Percentiles rank a stretch among this genome's conserved stretches.
These are phyloP conservation scores for Delphinus delphis DNA, from an alignment of 2,113 vertebrate genomes.

Conservation along the genomic window DNA sequence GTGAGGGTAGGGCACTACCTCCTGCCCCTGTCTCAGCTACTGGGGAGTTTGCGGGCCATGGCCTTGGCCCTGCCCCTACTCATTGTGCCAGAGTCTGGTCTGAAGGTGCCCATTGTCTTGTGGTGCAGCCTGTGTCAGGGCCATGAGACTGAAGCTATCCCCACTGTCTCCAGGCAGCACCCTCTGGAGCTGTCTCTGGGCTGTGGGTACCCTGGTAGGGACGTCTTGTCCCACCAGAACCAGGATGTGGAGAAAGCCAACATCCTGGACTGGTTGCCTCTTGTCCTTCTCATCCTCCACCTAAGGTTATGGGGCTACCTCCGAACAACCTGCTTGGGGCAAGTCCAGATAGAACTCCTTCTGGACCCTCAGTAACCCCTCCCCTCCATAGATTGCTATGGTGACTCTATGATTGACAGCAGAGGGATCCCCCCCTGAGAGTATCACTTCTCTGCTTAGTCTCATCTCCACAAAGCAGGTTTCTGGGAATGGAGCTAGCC, in stretches of 20 bases:
- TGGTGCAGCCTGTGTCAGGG: conserved; percentile 70
- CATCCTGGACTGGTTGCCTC: background rate
- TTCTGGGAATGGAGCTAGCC: background rate
- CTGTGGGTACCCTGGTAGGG: background rate
- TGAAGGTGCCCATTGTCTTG: conserved; percentile 75
- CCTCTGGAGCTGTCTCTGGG: conserved; percentile 54
- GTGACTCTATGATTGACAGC: background rate
- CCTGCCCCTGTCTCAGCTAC: conserved; percentile 2
- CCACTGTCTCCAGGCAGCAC: conserved; percentile 55
- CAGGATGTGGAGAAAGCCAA: background rate
- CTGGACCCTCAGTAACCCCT: background rate
- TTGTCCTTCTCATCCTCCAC: background rate
- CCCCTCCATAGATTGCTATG: background rate
- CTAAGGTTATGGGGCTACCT: background rate
- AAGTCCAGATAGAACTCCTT: background rate
- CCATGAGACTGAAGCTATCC: conserved; percentile 62
- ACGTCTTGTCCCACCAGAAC: conserved; percentile 2
- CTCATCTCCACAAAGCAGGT: background rate
- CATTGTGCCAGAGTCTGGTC: conserved; percentile 58
- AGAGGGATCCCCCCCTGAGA: background rate
- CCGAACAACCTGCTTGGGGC: background rate
- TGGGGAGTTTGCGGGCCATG: background rate
- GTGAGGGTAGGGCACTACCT: background rate
- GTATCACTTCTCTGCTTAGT: background rate
- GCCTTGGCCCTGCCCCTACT: conserved; percentile 36